Evolutionary conservation across 2,113 vertebrate genomes (phyloP).

Genomic region (Corynorhinus townsendii): DNA sequence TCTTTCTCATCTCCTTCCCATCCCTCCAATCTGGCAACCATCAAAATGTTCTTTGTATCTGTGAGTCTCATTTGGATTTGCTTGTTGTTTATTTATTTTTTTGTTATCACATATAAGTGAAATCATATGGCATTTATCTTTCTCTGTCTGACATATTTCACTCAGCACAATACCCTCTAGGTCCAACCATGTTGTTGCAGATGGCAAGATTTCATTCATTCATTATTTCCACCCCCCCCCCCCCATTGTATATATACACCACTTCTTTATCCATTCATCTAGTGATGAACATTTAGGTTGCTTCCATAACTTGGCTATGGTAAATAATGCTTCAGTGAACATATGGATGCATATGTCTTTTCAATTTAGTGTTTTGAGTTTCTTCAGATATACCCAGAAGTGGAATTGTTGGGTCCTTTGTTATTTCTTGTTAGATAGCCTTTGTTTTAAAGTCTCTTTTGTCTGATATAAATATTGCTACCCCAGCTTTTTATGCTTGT

Average conservation of each 20-base stretch:
- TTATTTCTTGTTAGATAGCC: neutral
- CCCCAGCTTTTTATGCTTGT: neutral
- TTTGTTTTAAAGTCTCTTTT: neutral
- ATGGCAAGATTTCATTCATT: too few relatives aligned
- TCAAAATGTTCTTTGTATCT: too few relatives aligned
- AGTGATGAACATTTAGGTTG: neutral
- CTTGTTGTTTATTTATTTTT: neutral
- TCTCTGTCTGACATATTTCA: neutral
- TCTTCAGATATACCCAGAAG: neutral
- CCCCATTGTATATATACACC: neutral
- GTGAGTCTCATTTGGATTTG: neutral
- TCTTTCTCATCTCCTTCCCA: too few relatives aligned
- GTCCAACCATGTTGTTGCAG: neutral
- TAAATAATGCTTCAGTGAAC: neutral
- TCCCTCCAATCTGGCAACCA: too few relatives aligned
- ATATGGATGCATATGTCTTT: neutral
- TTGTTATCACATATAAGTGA: neutral
- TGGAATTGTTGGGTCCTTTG: too few relatives aligned
- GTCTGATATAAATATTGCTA: neutral
- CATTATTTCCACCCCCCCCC: too few relatives aligned
- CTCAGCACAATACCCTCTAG: neutral
- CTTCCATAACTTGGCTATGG: neutral
- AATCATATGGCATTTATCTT: neutral
- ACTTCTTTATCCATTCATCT: neutral
- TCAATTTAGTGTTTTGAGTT: neutral